Conservation (phyloP, 2,113 vertebrate genomes). For the Podiceps cristatus region DNA sequence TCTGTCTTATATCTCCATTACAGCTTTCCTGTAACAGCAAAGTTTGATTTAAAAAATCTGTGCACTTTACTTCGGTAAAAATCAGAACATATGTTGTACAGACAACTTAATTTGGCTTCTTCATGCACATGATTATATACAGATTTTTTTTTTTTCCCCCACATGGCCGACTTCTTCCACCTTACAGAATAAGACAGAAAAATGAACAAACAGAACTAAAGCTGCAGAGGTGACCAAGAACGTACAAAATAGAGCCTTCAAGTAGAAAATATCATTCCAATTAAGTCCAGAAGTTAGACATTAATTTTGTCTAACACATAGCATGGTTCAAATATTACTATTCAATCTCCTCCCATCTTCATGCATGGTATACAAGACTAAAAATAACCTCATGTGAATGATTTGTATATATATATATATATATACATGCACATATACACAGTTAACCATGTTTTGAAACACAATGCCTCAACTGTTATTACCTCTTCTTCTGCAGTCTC, state of each 20-base stretch:
- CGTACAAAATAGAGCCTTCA: background rate
- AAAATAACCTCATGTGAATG: background rate
- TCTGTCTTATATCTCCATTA: background rate
- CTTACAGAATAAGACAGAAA: background rate
- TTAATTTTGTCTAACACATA: background rate
- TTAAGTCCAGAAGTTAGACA: background rate
- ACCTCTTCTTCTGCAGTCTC: conserved; percentile 82
- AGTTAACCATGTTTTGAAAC: background rate
- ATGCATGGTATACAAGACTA: background rate
- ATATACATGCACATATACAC: background rate
- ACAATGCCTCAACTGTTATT: background rate
- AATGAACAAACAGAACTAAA: background rate
- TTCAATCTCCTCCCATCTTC: background rate
- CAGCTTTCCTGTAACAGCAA: background rate
- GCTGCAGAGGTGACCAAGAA: background rate
- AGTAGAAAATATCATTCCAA: background rate
- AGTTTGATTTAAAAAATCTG: background rate
- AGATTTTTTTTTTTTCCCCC: background rate
- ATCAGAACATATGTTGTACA: background rate
- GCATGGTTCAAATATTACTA: background rate
- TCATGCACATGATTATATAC: background rate
- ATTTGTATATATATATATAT: background rate
- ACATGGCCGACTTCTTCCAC: background rate
- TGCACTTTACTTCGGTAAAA: background rate
- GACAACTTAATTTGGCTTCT: background rate